Evolutionary conservation across 2,888 invertebrate species (phyloP).

Genomic region (Pycnomerus fuliginosus): DNA sequence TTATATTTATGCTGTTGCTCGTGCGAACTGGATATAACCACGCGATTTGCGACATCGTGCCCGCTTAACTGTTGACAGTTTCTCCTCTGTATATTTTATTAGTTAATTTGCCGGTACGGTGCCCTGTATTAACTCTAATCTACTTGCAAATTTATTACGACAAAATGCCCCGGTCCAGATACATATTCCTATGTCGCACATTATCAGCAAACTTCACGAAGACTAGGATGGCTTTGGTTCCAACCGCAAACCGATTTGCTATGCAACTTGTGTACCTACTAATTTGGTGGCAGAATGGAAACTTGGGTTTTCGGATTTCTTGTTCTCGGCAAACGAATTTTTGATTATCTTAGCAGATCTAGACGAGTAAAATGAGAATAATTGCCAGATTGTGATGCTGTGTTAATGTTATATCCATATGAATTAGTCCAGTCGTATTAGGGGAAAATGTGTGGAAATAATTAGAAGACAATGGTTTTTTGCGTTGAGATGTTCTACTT

Average conservation of each 20-base stretch:
- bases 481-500: too few species aligned
- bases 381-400: too few species aligned
- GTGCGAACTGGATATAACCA: slow-evolving; percentile 21
- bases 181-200: slow-evolving; percentile 21
- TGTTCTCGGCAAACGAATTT: too few species aligned
- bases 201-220: slow-evolving; percentile 19
- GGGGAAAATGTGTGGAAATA: too few species aligned
- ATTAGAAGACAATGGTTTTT: too few species aligned
- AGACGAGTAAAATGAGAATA: too few species aligned
- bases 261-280: slow-evolving; percentile 20
- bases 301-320: too few species aligned
- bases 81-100: slow-evolving; percentile 44
- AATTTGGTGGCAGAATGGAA: slow-evolving; percentile 28
- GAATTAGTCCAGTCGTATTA: too few species aligned
- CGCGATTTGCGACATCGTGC: slow-evolving; percentile 20
- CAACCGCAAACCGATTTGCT: slow-evolving; percentile 13
- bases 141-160: slow-evolving; percentile 45
- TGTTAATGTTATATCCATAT: too few species aligned
- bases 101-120: slow-evolving; percentile 46
- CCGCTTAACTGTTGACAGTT: slow-evolving; percentile 33
- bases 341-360: too few species aligned
- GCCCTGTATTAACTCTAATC: slow-evolving; percentile 44
- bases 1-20: slow-evolving; percentile 17
- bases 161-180: slow-evolving; percentile 24
- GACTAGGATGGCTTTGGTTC: slow-evolving; percentile 7